phyloP scores from a whole-genome alignment of 2,888 invertebrate genomes.

The Erebia aethiops region DNA sequence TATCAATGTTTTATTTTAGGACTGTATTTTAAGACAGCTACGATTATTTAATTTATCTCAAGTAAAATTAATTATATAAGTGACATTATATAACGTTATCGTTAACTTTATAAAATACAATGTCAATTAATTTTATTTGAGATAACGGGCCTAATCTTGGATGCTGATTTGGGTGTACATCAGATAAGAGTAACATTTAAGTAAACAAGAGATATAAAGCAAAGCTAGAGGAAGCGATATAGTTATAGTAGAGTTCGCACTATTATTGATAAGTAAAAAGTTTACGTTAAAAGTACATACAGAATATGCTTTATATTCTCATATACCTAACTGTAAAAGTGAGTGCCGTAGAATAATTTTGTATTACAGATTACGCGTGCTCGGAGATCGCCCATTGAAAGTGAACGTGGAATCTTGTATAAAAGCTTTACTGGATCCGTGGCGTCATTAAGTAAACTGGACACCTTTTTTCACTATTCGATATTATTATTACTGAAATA shows the following conservation, averaged over 20 bases:
- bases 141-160: too few relatives aligned
- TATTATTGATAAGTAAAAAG: neutral
- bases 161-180: too few relatives aligned
- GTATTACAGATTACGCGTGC: conserved; percentile 51
- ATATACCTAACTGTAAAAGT: conserved; percentile 20
- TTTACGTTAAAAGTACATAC: neutral
- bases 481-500: neutral
- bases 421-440: conserved; percentile 35
- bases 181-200: too few relatives aligned
- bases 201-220: too few relatives aligned
- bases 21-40: too few relatives aligned
- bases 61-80: too few relatives aligned
- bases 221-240: too few relatives aligned
- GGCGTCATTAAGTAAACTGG: conserved; percentile 27
- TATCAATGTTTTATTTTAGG: too few relatives aligned
- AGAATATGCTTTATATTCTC: neutral
- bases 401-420: conserved; percentile 64
- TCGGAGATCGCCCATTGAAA: conserved; percentile 62
- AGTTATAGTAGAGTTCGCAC: neutral
- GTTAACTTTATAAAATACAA: too few relatives aligned
- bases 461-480: conserved; percentile 8
- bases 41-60: too few relatives aligned
- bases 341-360: conserved; percentile 43
- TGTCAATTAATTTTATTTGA: too few relatives aligned
- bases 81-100: too few relatives aligned